Base-by-base conservation (phyloP, 2,888 invertebrate genomes). In the Xanthia togata region DNA sequence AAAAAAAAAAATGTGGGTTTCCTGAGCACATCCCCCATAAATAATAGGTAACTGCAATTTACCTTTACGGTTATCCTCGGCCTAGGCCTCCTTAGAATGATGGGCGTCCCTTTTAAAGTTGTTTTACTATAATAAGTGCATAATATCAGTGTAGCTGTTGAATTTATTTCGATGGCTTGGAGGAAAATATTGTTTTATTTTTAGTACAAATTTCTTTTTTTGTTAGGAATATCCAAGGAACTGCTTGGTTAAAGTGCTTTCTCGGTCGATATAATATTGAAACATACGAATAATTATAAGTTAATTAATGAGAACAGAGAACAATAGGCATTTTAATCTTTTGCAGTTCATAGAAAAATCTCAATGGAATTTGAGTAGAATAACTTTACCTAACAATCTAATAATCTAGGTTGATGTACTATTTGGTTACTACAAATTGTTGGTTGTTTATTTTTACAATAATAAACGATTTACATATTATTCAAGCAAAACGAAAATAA, bases 181-280 rank as follows among this genome's bases (percentile, higher is more conserved):
- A 59, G 55, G 64, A 47, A 71, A 70, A 75, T 73, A 55, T 59
- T 53, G 67, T 80, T 81, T 83, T 80, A 81, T 78, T 76, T 80
- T 88, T 88, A 88, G 89, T 88, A 88, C 89, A 88, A 88, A 88
- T 81, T 80, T 70, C 11, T 60, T 76, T 75, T 69, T 74, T 79
- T 57, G 38, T 67, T 65, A 60, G 12, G n/a, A 8, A 35, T 53
- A 35, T 41, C 35, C 31, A 35, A 23, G 12, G 23, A 55, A 68
- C 38, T 63, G 59, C 38, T 72, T 53, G 38, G 41, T 62, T 53
- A 50, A 62, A 62, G 26, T 62, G 63, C 23, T 41, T 64, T 77
- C 23, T 65, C 31, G 14, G 9, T 1, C 14, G 23, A 35, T 47
- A n/a, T 35, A 14, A n/a, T 44, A 73, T 50, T 44, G 23, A 26